Percentiles rank a stretch among this genome's conserved stretches.
Conservation (phyloP, 2,113 vertebrate genomes). For the Notarius lentiginosus region DNA sequence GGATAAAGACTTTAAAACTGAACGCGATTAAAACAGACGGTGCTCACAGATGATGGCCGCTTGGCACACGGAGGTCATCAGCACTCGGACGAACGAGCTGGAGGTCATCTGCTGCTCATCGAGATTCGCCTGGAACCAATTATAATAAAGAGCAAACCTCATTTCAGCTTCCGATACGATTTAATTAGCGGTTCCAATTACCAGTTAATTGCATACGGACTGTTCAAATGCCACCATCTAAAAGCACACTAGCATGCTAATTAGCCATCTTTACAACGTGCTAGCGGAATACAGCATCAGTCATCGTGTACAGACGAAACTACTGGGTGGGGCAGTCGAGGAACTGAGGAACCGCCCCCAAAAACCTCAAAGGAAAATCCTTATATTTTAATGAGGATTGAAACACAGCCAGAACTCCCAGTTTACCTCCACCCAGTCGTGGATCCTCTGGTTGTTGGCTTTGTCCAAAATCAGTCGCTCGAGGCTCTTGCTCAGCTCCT, state of each 20-base stretch:
- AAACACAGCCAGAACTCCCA: neutral
- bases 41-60: conserved; percentile 90
- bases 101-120: conserved; percentile 82
- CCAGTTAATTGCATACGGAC: neutral
- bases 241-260: neutral
- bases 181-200: neutral
- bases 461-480: conserved; percentile 86
- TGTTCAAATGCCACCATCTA: neutral
- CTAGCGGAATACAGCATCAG: neutral
- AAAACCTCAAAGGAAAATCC: too few relatives aligned
- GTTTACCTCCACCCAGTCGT: conserved; percentile 91
- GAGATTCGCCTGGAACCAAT: conserved; percentile 76
- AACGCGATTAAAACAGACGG: neutral
- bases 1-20: neutral
- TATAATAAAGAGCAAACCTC: conserved; percentile 45
- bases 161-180: neutral
- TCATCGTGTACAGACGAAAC: neutral
- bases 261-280: neutral
- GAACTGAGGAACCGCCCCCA: neutral
- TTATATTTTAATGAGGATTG: neutral
- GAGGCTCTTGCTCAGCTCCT: conserved; percentile 82
- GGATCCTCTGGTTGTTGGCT: conserved; percentile 84
- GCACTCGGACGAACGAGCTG: conserved; percentile 81
- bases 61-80: conserved; percentile 92
- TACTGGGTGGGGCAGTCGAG: too few relatives aligned